Evolutionary conservation across 2,888 invertebrate species (phyloP).

Genomic region (Pterostichus niger): DNA sequence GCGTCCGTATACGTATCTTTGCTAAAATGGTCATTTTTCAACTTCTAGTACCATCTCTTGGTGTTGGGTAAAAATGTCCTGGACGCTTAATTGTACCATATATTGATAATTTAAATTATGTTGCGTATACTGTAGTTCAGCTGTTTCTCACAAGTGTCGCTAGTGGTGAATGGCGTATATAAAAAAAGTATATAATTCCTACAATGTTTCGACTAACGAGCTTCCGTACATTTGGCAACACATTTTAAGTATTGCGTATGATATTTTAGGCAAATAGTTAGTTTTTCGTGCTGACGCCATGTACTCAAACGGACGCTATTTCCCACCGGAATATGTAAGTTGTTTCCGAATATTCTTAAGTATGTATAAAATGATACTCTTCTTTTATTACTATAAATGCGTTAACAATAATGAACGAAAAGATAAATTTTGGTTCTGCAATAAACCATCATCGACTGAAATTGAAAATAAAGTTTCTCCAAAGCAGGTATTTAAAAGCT

Average conservation of each 20-base stretch:
- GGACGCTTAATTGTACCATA: not conserved
- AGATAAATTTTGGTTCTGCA: not conserved
- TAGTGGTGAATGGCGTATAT: constrained; percentile 10
- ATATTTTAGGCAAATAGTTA: not conserved
- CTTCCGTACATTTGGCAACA: constrained; percentile 17
- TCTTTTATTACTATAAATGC: constrained; percentile 4
- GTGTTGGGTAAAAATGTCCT: not conserved
- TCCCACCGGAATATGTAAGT: constrained; percentile 16
- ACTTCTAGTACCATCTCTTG: not conserved
- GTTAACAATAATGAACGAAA: not conserved
- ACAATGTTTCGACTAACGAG: not conserved
- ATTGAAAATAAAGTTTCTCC: not conserved
- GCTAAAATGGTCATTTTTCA: not conserved
- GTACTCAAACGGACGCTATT: constrained; percentile 14
- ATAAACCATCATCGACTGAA: not conserved
- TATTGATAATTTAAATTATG: not conserved
- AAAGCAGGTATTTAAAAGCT: constrained; percentile 9
- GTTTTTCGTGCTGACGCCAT: not conserved
- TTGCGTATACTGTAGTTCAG: constrained; percentile 1
- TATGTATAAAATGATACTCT: not conserved
- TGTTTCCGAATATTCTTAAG: constrained; percentile 5
- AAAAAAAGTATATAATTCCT: not conserved
- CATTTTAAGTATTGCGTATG: not conserved
- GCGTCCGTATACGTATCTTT: too few relatives aligned
- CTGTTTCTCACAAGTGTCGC: not conserved